Base-by-base conservation (phyloP, 1,140 invertebrate genomes). In the Drosophila pectinifera region DNA sequence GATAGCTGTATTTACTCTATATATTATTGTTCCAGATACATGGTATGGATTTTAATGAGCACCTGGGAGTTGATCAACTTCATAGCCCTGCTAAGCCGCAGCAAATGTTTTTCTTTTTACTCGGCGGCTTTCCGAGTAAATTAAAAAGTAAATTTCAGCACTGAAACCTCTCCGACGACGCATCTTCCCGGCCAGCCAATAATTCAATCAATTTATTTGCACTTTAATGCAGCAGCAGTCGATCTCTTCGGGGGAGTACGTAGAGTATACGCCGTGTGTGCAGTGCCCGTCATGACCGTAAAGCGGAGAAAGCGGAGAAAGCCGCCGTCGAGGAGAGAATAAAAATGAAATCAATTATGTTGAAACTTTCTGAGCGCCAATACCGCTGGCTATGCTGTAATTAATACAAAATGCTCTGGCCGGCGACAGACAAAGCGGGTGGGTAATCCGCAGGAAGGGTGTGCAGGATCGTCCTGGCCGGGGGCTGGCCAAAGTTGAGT, bases 301-400 rank as follows among this genome's bases (percentile, higher is more conserved):
- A 53, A 48, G 28, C 53, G 57, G 58, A 74, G 70, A 45, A 53
- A 48, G 28, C 53, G 57, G 58, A 74, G 70, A 74, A 63, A 75
- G 70, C 49, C 36, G 28, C 53, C 64, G 24, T 31, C 57, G 26
- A 43, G 34, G 46, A 43, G 65, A 45, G 79, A 80, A 85, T 80
- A 80, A 85, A 84, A 84, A 77, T 73, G 77, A 84, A 84, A 84
- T 89, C 84, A 88, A 89, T 88, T 83, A 83, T 89, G 73, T 80
- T 77, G 57, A 69, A 88, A 88, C 76, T 89, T 88, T 74, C 63
- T 43, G 77, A 73, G 77, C 72, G 72, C 57, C 69, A 48, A 62
- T 45, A 70, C 83, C 72, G 68, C 48, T 62, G 83, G 76, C 83
- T 73, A 79, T 80, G 80, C 68, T 88, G 83, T 88, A 88, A 88